These are phyloP conservation scores for Tauraco erythrolophus DNA, from an alignment of 2,113 vertebrate genomes.

Conservation along the genomic window DNA sequence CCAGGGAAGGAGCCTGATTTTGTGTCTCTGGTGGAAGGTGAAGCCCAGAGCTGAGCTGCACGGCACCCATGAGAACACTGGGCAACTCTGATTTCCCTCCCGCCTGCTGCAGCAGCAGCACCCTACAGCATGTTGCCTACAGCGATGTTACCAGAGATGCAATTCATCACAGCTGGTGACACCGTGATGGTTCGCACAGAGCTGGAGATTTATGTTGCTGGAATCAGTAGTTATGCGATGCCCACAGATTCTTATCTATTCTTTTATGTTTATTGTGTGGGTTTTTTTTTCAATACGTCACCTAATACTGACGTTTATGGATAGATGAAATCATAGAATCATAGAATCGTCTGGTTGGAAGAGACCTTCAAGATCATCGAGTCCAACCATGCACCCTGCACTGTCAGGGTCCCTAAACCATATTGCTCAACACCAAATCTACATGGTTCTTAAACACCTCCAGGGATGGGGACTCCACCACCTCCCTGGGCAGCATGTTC, in stretches of 20 bases:
- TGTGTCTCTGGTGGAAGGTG: not conserved
- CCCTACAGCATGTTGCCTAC: too few species aligned
- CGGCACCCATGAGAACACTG: not conserved
- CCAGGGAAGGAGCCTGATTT: not conserved
- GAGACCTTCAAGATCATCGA: too few species aligned
- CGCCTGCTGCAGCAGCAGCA: fast-evolving
- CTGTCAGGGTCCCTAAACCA: too few species aligned
- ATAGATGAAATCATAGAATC: not conserved
- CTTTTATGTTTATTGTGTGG: not conserved
- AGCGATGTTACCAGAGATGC: not conserved
- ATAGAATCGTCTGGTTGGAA: too few species aligned
- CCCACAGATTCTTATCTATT: not conserved
- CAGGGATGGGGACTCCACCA: too few species aligned
- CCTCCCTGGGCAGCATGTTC: too few species aligned
- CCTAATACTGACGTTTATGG: not conserved
- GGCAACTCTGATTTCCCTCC: not conserved
- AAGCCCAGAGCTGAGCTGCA: not conserved
- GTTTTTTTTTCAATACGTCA: not conserved
- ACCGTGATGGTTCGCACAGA: not conserved
- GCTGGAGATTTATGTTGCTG: not conserved
- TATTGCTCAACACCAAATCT: too few species aligned
- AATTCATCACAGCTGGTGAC: not conserved
- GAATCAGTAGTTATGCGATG: not conserved
- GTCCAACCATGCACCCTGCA: too few species aligned
- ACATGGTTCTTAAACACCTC: too few species aligned